These are phyloP conservation scores for Oligia latruncula DNA, from an alignment of 2,888 invertebrate genomes.

Conservation along the genomic window DNA sequence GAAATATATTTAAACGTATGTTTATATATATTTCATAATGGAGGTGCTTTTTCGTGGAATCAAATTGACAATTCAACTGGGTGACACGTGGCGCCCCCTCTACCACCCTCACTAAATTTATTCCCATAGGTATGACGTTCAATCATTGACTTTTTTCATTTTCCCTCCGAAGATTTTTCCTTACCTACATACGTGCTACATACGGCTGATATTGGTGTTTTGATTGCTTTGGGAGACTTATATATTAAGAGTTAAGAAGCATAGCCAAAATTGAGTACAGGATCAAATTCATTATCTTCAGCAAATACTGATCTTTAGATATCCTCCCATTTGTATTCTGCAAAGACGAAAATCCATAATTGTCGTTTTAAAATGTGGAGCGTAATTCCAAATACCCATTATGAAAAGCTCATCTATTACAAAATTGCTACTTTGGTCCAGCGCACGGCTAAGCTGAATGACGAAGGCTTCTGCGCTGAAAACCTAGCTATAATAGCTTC, in stretches of 20 bases:
- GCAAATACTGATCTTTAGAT: not conserved
- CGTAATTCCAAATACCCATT: conserved; percentile 21
- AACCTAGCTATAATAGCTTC: conserved; percentile 56
- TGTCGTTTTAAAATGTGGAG: conserved; percentile 5
- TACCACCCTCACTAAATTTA: conserved; percentile 80
- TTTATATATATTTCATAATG: conserved; percentile 67
- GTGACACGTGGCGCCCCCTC: conserved; percentile 79
- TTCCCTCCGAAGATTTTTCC: conserved; percentile 66
- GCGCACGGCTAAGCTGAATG: conserved; percentile 45
- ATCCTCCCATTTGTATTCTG: not conserved
- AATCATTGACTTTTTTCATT: conserved; percentile 85
- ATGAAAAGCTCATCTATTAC: conserved; percentile 40
- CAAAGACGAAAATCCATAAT: not conserved
- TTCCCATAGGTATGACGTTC: conserved; percentile 88
- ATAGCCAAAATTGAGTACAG: not conserved
- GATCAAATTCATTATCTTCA: conserved; percentile 21
- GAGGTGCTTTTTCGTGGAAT: conserved; percentile 72
- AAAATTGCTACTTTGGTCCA: conserved; percentile 47
- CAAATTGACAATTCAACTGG: conserved; percentile 83
- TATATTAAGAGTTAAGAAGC: conserved; percentile 40
- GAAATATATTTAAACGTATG: conserved; percentile 40
- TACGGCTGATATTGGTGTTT: conserved; percentile 61
- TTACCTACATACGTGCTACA: conserved; percentile 66
- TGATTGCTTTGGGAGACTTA: conserved; percentile 59
- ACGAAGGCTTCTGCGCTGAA: conserved; percentile 43